A percentile compares a stretch with the other conserved stretches of the same genome.
These are phyloP conservation scores for Fopius arisanus DNA, from an alignment of 1,140 invertebrate species.

Conservation along the genomic window DNA sequence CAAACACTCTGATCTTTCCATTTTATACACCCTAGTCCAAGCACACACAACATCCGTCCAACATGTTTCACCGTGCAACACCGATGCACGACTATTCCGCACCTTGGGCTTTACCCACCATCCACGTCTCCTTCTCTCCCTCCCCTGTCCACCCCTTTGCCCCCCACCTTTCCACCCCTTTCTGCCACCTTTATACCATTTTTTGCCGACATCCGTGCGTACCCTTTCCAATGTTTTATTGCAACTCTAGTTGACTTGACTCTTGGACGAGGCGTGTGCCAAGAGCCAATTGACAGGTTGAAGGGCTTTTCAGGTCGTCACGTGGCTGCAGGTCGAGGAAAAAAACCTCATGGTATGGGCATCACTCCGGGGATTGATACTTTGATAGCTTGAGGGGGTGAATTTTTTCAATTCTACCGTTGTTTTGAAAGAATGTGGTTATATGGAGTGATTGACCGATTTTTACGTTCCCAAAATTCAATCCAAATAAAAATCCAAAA, in stretches of 20 bases:
- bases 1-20: conserved; percentile 22
- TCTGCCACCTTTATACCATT: neutral
- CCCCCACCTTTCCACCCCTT: neutral
- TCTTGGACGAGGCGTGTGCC: neutral
- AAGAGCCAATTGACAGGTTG: neutral
- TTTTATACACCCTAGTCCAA: neutral
- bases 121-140: neutral
- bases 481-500: too few relatives aligned
- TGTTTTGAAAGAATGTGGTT: too few relatives aligned
- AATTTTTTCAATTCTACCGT: too few relatives aligned
- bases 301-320: neutral
- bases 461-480: too few relatives aligned
- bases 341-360: neutral
- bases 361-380: too few relatives aligned
- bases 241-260: neutral
- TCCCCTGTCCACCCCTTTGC: neutral
- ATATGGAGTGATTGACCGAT: neutral
- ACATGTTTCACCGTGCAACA: conserved; percentile 14
- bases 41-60: conserved; percentile 18
- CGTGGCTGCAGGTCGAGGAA: neutral
- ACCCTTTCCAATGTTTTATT: neutral
- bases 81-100: conserved; percentile 33
- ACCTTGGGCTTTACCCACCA: conserved; percentile 9
- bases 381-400: too few relatives aligned
- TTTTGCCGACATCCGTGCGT: neutral